Evolutionary conservation across 1,140 invertebrate genomes (phyloP).

Genomic region (Calliphora vicina): DNA sequence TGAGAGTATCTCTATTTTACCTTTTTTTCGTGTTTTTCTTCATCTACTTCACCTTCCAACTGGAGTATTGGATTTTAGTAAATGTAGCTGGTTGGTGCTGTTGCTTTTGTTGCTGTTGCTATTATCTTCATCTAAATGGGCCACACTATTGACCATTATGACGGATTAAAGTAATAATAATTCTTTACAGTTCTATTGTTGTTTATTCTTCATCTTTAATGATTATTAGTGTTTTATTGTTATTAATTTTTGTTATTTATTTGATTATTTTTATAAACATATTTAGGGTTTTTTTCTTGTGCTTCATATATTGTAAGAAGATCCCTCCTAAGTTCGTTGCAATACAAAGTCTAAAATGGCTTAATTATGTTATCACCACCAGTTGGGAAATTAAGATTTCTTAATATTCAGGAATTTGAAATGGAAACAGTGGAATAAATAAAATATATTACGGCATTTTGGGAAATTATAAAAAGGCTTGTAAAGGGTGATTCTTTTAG

Average conservation of each 20-base stretch:
- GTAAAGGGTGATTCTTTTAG: too few relatives aligned
- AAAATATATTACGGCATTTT: too few relatives aligned
- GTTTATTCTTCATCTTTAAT: background rate
- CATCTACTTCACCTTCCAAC: background rate
- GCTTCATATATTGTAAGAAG: background rate
- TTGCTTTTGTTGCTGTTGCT: background rate
- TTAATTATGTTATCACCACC: background rate
- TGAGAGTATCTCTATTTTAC: background rate
- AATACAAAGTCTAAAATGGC: background rate
- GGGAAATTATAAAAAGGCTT: too few relatives aligned
- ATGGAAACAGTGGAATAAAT: too few relatives aligned
- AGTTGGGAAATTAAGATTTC: background rate
- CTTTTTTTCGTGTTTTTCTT: too few relatives aligned
- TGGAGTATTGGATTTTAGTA: background rate
- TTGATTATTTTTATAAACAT: background rate
- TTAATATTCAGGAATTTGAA: too few relatives aligned
- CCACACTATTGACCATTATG: constrained; percentile 23
- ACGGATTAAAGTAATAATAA: constrained; percentile 20
- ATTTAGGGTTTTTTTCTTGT: background rate
- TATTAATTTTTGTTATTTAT: background rate
- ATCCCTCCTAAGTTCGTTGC: background rate
- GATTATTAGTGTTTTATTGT: constrained; percentile 2
- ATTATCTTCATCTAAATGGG: constrained; percentile 3
- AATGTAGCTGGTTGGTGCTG: background rate
- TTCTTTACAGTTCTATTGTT: background rate